Evolutionary conservation across 2,113 vertebrate species (phyloP), one percentile per base, ranked within the genome.

Genomic region (Micronycteris hirsuta): DNA sequence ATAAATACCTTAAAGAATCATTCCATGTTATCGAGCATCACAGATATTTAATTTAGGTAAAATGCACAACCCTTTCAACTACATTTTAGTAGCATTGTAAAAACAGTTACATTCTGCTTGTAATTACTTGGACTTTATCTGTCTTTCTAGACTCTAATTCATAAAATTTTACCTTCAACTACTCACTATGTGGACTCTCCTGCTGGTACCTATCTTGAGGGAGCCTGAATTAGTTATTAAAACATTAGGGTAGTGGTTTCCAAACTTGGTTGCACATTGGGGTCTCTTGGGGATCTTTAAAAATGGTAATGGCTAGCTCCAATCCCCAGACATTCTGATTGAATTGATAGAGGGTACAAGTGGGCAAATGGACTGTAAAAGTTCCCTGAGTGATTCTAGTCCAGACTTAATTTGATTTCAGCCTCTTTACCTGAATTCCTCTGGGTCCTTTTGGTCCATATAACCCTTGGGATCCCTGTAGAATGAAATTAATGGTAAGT

Each of bases 351-450:
- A 67, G 13, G 3, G 8, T 82, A 3, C 12, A 86, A 52, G 24
- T 43, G 22, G 22, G 5, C 10, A 81, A 85, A 81, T 8, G 36
- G 54, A n/a, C 56, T 67, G 68, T 71, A 33, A 28, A 52, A 89
- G 52, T 12, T 92, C 24, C 33, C 36, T 54, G 61, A 7, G 28
- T 67, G 22, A 80, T 47, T 73, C 45, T 77, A 84, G 56, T 22
- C 28, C 36, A 88, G 49, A 70, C 33, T 19, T 65, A 38, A 43
- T 71, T 87, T 91, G 58, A 2, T 95, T 90, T 88, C 91, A 80
- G 6, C 43, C 61, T 71, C 12, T 49, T 97, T 98, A 99, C 99
- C 99, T 99, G 98, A 97, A 98, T 97, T 98, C 99, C 99, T 65
- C 96, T 98, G n/a, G 93, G 93, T 97, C 99, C 99, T 13, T 80